Evolutionary conservation across 2,113 vertebrate genomes (phyloP), one percentile per base, ranked within the genome.

Genomic region (Archilochus colubris): DNA sequence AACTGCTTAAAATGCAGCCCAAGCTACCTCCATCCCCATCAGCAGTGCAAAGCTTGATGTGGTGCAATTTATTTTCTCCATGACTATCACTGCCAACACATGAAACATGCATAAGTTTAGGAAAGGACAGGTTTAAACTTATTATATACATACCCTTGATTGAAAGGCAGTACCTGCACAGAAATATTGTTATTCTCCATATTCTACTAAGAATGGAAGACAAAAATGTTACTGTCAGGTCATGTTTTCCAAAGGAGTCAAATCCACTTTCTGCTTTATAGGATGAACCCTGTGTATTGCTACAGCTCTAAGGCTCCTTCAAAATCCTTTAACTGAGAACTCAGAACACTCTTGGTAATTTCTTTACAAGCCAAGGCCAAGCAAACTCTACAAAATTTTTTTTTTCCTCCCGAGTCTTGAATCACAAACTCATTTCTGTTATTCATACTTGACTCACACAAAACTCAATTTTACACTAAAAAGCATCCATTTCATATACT

Each of bases 41-140:
- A 89, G 91, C 78, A 51, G 89, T 17, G 0, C 61, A 3, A 28
- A 50, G 59, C 86, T 12, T 94, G 95, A 94, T 75, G 81, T 7
- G 67, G 43, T 12, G 50, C 68, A 61, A 91, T 88, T 95, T 85
- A 90, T 94, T 95, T 96, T 93, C 88, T 86, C 55, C 83, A n/a
- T 22, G 76, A 93, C 73, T 88, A 88, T 93, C 88, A 57, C 86
- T 64, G 81, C 69, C 83, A 84, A 78, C 21, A 33, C 80, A 91
- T 90, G 86, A 94, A 96, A 94, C 95, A 92, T 88, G 80, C 86
- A 53, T 93, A 78, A 95, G 83, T 61, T 88, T 61, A 57, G 88
- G 80, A 92, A 33, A 86, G 91, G 57, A 62, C 21, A 40, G 73
- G 33, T 54, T 83, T 81, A 31, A 33, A 55, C 91, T 92, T 81